Base-by-base conservation (phyloP, 2,797 vertebrate species). In the Champsocephalus esox region DNA sequence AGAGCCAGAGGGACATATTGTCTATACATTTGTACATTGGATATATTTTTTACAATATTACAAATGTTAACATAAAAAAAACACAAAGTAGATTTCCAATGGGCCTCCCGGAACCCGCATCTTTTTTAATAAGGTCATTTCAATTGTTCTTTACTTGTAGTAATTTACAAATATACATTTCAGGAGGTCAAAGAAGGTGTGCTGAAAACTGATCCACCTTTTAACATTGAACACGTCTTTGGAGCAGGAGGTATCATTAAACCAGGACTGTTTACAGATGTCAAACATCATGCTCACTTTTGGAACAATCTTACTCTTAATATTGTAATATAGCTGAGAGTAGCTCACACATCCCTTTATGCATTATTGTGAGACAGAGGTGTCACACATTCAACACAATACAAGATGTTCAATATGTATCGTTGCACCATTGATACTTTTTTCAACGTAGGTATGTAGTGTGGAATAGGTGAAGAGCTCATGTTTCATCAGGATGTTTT, bases 1-100 rank as follows among this genome's bases (percentile, higher is more conserved):
- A 3, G 77, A 82, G 87, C 85, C 87, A 88, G 80, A 70, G 75
- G 66, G 10, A 28, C 2, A 58, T 38, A 12, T 48, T 10, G 60
- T 44, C 66, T 46, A 38, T 28, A 54, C 66, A 62, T 55, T 48
- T 48, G 10, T 46, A 61, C 46, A 75, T 60, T 34, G 19, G 46
- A 77, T 61, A 52, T 0, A 51, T 76, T 38, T 7, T 38, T 28
- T 28, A 38, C 7, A 38, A 38, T 38, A 7, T 7, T 38, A 38
- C 34, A 38, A 38, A 7, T 38, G 34, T 38, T 38, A 38, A 79
- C 51, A 66, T 51, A 17, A 41, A 61, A 63, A 46, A 51, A 59
- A 55, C 41, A 50, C 54, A 66, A 56, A 76, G 19, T 54, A 56
- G 55, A 13, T 21, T 28, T 28, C 24, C 66, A 38, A 38, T 38